These are phyloP conservation scores for Tamias sibiricus DNA, from an alignment of 2,113 vertebrate species.

Conservation along the genomic window DNA sequence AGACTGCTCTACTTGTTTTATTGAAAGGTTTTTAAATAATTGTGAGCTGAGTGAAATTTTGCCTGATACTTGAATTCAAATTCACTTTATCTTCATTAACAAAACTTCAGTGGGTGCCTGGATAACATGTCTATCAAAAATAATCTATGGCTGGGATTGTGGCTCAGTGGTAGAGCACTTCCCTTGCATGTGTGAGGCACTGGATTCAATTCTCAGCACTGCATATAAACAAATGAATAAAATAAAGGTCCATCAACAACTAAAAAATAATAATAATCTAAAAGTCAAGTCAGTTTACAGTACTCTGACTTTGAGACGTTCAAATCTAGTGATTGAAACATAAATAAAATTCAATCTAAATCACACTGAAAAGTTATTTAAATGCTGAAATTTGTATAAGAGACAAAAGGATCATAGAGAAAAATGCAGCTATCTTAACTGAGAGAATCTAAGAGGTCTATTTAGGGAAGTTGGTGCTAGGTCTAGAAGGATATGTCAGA, in stretches of 20 bases:
- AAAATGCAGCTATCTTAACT: neutral
- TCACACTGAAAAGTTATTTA: neutral
- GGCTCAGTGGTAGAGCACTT: no score
- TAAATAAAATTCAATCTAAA: neutral
- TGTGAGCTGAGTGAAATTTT: neutral
- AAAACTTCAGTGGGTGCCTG: neutral
- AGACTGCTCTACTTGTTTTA: neutral
- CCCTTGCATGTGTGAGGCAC: no score
- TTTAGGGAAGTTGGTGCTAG: neutral
- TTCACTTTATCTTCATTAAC: neutral
- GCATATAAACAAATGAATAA: no score
- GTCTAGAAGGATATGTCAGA: neutral
- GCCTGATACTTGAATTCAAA: neutral
- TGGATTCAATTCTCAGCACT: no score
- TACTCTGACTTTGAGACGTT: neutral
- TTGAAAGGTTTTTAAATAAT: slow-evolving; percentile 7
- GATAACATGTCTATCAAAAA: neutral
- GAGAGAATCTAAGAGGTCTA: neutral
- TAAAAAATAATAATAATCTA: neutral
- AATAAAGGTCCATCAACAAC: no score
- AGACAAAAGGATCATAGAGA: neutral
- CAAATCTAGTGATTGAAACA: neutral
- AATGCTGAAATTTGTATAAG: neutral
- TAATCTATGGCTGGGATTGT: neutral
- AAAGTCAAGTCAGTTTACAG: neutral